Conservation (phyloP, 2,888 invertebrate genomes). For the Phlogophora meticulosa region DNA sequence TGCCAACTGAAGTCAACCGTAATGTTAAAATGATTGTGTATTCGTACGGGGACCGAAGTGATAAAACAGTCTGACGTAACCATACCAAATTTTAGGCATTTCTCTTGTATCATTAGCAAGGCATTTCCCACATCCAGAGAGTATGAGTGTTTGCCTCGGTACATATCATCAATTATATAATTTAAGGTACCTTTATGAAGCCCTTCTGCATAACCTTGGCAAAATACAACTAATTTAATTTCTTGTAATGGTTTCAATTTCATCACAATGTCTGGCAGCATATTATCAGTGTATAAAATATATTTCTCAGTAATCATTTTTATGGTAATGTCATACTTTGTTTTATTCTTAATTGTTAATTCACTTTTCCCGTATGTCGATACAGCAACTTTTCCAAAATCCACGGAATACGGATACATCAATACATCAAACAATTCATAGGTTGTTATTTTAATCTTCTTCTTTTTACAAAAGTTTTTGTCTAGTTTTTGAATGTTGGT, state of each 20-base stretch:
- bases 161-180: conserved; percentile 80
- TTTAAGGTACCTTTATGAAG: conserved; percentile 75
- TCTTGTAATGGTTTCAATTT: conserved; percentile 75
- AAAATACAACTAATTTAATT: conserved; percentile 73
- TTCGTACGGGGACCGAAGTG: conserved; percentile 81
- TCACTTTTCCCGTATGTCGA: conserved; percentile 77
- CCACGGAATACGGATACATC: conserved; percentile 75
- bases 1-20: conserved; percentile 80
- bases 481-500: conserved; percentile 53
- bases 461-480: conserved; percentile 74
- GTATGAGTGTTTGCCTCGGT: conserved; percentile 78
- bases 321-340: conserved; percentile 75
- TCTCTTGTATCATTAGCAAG: conserved; percentile 77
- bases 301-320: conserved; percentile 72
- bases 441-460: conserved; percentile 65
- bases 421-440: conserved; percentile 79
- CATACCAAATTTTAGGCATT: conserved; percentile 86
- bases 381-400: conserved; percentile 83
- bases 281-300: conserved; percentile 78
- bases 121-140: conserved; percentile 78
- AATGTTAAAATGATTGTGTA: conserved; percentile 83
- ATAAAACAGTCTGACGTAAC: conserved; percentile 82
- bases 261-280: conserved; percentile 65
- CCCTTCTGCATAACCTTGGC: conserved; percentile 76
- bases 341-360: conserved; percentile 80